A percentile compares a stretch with the other conserved stretches of the same genome.
These are phyloP conservation scores for Acanthosepion lycidas DNA, from an alignment of 2,888 invertebrate genomes.

Conservation along the genomic window DNA sequence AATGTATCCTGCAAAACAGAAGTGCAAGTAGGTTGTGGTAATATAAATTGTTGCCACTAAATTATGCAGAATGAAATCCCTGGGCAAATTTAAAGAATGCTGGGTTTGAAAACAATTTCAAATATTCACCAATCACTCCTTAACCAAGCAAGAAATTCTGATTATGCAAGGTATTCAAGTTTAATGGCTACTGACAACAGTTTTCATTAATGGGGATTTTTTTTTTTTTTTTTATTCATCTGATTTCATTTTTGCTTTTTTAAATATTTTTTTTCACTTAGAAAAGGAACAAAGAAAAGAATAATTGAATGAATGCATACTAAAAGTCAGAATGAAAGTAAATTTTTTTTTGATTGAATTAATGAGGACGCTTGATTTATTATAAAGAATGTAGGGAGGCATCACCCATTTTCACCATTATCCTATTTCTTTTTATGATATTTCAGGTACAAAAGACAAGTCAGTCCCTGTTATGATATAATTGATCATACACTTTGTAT, in stretches of 20 bases:
- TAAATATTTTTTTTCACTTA: not conserved
- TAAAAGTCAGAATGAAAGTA: not conserved
- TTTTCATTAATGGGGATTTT: not conserved
- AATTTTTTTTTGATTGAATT: not conserved
- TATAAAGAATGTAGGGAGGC: not conserved
- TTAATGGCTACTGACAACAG: not conserved
- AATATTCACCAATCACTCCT: not conserved
- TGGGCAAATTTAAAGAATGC: not conserved
- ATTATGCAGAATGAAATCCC: not conserved
- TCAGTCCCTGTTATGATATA: no score
- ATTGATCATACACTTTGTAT: no score
- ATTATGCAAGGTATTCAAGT: not conserved
- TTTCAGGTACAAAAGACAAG: no score
- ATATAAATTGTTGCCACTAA: not conserved
- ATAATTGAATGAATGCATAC: not conserved
- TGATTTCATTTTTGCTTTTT: not conserved
- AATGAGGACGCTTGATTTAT: not conserved
- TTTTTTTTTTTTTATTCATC: not conserved
- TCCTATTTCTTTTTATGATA: no score
- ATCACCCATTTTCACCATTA: no score
- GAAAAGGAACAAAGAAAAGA: not conserved
- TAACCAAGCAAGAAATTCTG: not conserved
- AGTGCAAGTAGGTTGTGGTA: not conserved
- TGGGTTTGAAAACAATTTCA: not conserved
- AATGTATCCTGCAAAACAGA: not conserved